Base-by-base conservation (phyloP, 2,888 invertebrate species). In the Epinotia bilunana region DNA sequence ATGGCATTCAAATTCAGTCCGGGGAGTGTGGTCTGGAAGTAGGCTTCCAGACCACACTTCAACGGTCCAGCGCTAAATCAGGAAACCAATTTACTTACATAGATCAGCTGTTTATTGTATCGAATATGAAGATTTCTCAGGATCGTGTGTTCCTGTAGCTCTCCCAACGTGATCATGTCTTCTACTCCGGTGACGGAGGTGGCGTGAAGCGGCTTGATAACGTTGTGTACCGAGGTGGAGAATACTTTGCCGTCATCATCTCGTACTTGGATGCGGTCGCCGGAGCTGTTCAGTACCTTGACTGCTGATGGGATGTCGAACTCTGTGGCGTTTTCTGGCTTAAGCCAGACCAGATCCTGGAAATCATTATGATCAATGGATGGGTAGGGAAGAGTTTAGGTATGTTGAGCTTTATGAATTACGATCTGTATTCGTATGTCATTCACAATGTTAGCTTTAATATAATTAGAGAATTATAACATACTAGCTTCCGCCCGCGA, bases 141-240 rank as follows among this genome's bases (percentile, higher is more conserved):
- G 78, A 99, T 99, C 3, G 99, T 98, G 83, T 98, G 97, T 87
- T 99, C 99, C 88, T 99, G 98, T 62, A 99, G 95, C 89, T 99
- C 99, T 1, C 98, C 98, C 57, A 99, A 94, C 49, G 97, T 97
- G 81, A 99, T 99, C 99, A 99, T 99, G 88, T 99, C 99, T 86
- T 99, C 98, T 16, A 99, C 98, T 43, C 97, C 97, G 74, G 95
- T 93, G 65, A 97, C 94, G 0, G 98, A 98, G 18, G 98, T 96
- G 6, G 95, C 91, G 85, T 98, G 98, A 95, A 98, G 96, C 4
- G 96, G 94, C 84, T 96, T 96, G 72, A 96, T 85, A 46, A 97
- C 95, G 85, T 96, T 95, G n/a, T 92, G 92, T 0, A 94, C 88
- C 2, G 94, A 88, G 18, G 96, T 94, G 81, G 94, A 95, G 73